Conservation (phyloP, 2,797 vertebrate species). For the Threskiornis aethiopicus region DNA sequence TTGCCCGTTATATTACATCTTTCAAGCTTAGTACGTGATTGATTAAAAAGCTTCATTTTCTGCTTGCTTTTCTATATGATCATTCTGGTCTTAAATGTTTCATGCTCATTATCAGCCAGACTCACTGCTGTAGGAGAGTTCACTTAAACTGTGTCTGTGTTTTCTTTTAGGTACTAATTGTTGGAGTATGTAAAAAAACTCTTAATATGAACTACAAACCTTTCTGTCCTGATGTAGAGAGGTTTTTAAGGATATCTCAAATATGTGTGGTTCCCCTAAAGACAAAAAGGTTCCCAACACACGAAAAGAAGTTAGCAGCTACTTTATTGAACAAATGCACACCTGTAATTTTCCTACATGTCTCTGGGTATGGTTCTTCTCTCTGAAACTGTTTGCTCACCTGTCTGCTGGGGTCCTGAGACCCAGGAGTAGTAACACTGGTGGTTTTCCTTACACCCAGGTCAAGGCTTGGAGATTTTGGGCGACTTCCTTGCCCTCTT, state of each 20-base stretch:
- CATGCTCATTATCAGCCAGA: not conserved
- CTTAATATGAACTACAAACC: not conserved
- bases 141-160: not conserved
- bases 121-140: not conserved
- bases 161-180: not conserved
- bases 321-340: not conserved
- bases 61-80: not conserved
- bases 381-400: not conserved
- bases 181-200: not conserved
- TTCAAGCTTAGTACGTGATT: not conserved
- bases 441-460: accelerated
- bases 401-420: not conserved
- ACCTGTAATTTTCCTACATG: not conserved
- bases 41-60: slow-evolving; percentile 32
- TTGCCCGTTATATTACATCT: not conserved
- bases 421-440: not conserved
- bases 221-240: not conserved
- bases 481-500: not conserved
- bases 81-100: not conserved
- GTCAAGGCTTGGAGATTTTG: not conserved
- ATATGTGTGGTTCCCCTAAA: not conserved
- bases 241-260: not conserved
- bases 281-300: not conserved
- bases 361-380: not conserved
- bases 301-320: not conserved